These are phyloP conservation scores for Liopterus haemorrhoidalis DNA, from an alignment of 2,888 invertebrate genomes.

Conservation along the genomic window DNA sequence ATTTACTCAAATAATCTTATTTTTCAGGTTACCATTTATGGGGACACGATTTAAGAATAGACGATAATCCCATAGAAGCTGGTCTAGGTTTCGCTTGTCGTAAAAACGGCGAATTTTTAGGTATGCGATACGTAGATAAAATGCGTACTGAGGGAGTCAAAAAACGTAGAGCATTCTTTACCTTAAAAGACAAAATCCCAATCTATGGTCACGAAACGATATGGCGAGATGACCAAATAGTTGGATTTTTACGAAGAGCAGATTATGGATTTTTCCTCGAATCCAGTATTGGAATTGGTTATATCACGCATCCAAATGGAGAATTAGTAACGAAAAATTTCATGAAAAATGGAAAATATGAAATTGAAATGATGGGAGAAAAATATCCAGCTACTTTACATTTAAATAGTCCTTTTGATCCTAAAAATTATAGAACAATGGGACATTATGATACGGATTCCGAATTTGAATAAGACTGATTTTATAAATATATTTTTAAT, in stretches of 20 bases:
- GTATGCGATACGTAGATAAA: constrained; percentile 64
- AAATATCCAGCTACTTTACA: constrained; percentile 64
- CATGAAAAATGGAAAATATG: constrained; percentile 65
- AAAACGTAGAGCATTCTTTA: constrained; percentile 69
- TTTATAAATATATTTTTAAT: not conserved
- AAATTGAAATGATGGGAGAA: constrained; percentile 74
- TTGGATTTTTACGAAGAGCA: constrained; percentile 75
- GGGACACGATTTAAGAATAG: constrained; percentile 74
- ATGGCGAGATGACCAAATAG: constrained; percentile 67
- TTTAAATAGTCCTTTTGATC: constrained; percentile 76
- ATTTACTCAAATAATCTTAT: constrained; percentile 28
- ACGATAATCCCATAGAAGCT: constrained; percentile 84
- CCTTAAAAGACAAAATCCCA: constrained; percentile 64
- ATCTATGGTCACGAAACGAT: constrained; percentile 82
- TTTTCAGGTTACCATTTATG: constrained; percentile 72
- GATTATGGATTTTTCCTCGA: constrained; percentile 65
- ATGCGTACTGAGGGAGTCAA: constrained; percentile 60
- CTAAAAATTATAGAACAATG: constrained; percentile 64
- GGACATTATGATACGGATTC: constrained; percentile 63
- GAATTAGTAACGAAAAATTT: constrained; percentile 59
- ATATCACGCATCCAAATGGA: constrained; percentile 53
- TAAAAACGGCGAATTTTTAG: constrained; percentile 70
- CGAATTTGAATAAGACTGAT: not conserved
- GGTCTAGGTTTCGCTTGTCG: constrained; percentile 74
- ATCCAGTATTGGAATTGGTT: constrained; percentile 58